Evolutionary conservation across 2,797 vertebrate genomes (phyloP).

Genomic region (Saxicola maurus): DNA sequence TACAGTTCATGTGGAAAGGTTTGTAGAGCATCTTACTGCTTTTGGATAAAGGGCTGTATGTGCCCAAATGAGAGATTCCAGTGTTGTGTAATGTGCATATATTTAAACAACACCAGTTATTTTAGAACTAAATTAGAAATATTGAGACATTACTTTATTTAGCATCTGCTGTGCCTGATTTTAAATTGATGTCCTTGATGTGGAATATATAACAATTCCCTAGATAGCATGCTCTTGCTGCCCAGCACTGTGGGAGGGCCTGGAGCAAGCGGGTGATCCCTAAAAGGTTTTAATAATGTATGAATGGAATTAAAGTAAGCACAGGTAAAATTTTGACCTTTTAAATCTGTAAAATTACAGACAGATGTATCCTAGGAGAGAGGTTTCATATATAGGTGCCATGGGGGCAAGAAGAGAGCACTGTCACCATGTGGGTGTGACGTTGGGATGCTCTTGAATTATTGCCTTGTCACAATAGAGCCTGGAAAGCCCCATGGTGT

Average conservation of each 20-base stretch:
- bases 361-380: neutral
- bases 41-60: neutral
- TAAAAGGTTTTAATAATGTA: constrained; percentile 21
- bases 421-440: neutral
- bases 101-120: neutral
- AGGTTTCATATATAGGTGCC: neutral
- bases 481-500: neutral
- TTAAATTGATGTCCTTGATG: constrained; percentile 28
- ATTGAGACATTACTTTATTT: neutral
- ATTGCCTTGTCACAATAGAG: neutral
- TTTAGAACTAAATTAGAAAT: neutral
- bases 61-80: neutral
- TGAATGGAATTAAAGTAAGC: constrained; percentile 3
- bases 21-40: neutral
- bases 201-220: neutral
- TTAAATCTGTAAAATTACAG: neutral
- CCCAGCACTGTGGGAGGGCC: neutral
- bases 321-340: constrained; percentile 18
- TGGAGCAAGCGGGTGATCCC: neutral
- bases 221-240: neutral
- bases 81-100: neutral
- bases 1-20: neutral
- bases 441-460: accelerated
- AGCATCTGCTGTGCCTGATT: neutral
- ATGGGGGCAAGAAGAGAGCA: neutral